Conservation (phyloP, 1,140 invertebrate genomes). For the Uloborus diversus region DNA sequence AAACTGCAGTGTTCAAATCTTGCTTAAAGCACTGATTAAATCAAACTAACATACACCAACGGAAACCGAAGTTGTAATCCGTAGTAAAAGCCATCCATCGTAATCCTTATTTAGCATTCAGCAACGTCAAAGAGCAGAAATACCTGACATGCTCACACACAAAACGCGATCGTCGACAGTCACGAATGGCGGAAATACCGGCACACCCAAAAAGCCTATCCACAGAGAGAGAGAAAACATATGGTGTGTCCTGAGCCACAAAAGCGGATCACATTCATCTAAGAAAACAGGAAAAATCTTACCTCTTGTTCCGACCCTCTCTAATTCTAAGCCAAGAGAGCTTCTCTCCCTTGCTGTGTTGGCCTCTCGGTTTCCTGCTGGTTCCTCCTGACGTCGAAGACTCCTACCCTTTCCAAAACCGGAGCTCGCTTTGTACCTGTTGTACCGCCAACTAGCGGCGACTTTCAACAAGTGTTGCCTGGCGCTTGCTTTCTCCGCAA, state of each 20-base stretch:
- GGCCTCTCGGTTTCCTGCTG: too few relatives aligned
- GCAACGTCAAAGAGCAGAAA: too few relatives aligned
- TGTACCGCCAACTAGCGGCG: slow-evolving; percentile 49
- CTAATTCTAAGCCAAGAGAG: slow-evolving; percentile 23
- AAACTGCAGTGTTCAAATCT: too few relatives aligned
- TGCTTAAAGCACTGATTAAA: too few relatives aligned
- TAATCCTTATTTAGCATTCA: too few relatives aligned
- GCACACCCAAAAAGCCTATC: slow-evolving; percentile 3
- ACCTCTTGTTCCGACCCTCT: slow-evolving; percentile 43
- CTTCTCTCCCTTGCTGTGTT: slow-evolving; percentile 2
- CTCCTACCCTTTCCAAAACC: slow-evolving; percentile 19
- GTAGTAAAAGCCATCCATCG: too few relatives aligned
- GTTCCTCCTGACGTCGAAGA: slow-evolving; percentile 10
- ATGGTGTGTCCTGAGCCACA: slow-evolving; percentile 27
- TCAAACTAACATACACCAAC: too few relatives aligned
- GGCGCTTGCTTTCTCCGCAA: not conserved
- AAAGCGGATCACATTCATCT: not conserved
- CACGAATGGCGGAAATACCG: not conserved
- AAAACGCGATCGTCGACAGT: too few relatives aligned
- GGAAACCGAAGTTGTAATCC: too few relatives aligned
- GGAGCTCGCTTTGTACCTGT: slow-evolving; percentile 33
- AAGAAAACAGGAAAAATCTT: slow-evolving; percentile 12
- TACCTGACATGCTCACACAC: too few relatives aligned
- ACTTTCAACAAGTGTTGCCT: slow-evolving; percentile 49
- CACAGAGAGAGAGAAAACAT: slow-evolving; percentile 1